Evolutionary conservation across 2,797 vertebrate genomes (phyloP).

Genomic region (Todus mexicanus): DNA sequence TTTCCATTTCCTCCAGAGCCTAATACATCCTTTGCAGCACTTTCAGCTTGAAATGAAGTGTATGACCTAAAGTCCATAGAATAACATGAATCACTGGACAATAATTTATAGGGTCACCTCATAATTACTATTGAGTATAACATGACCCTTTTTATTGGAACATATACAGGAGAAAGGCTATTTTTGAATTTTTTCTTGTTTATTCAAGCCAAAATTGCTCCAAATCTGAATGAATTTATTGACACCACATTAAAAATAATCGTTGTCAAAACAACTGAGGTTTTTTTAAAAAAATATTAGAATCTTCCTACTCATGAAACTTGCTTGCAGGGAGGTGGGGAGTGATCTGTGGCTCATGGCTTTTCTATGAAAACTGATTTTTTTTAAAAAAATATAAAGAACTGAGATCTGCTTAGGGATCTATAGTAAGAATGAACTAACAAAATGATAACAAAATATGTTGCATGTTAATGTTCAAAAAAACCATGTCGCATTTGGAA

Average conservation of each 20-base stretch:
- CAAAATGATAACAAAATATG: neutral
- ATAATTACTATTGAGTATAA: constrained; percentile 10
- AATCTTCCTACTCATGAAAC: neutral
- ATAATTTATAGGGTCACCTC: constrained; percentile 18
- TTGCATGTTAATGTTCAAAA: neutral
- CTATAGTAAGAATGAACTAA: neutral
- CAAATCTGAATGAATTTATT: neutral
- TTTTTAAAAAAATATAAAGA: neutral
- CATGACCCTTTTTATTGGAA: neutral
- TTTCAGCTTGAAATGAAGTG: constrained; percentile 39
- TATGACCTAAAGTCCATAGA: constrained; percentile 44
- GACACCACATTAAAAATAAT: neutral
- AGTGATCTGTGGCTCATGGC: neutral
- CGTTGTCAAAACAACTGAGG: neutral
- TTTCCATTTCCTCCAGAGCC: constrained; percentile 33
- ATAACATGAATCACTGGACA: constrained; percentile 36
- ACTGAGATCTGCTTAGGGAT: neutral
- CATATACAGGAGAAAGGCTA: neutral
- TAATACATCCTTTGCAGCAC: constrained; percentile 25
- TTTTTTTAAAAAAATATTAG: neutral
- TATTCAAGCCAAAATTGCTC: neutral
- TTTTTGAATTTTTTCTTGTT: neutral
- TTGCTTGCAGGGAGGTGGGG: neutral
- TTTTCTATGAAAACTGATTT: neutral
- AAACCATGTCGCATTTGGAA: neutral